Evolutionary conservation across 2,888 invertebrate species (phyloP).

Genomic region (Ceriagrion tenellum): DNA sequence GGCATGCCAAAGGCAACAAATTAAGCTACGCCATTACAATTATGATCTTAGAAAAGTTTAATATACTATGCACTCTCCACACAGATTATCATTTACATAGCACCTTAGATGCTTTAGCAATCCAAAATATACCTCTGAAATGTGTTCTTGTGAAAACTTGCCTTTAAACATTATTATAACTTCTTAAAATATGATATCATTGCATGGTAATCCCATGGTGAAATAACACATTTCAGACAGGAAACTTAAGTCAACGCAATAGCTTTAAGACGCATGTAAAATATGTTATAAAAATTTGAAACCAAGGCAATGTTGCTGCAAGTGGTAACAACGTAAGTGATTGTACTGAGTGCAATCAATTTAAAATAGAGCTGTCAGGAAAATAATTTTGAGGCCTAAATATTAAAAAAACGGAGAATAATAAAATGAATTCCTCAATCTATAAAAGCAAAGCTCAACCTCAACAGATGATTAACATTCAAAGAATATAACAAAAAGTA

Average conservation of each 20-base stretch:
- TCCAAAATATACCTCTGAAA: constrained; percentile 44
- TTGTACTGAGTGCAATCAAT: background rate
- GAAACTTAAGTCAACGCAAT: background rate
- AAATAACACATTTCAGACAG: background rate
- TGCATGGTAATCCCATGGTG: background rate
- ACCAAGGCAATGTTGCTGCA: background rate
- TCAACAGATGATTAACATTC: background rate
- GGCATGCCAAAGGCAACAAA: constrained; percentile 62
- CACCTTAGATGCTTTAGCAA: constrained; percentile 50
- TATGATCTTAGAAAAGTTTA: constrained; percentile 38
- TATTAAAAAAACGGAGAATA: background rate
- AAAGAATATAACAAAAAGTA: background rate
- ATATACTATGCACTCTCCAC: constrained; percentile 8
- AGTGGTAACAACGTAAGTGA: background rate
- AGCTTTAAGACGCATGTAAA: background rate
- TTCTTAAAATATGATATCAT: constrained; percentile 6
- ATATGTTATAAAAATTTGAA: background rate
- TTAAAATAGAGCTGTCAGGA: background rate
- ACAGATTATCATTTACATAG: constrained; percentile 26
- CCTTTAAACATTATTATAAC: background rate
- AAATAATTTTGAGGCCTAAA: background rate
- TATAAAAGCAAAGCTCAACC: background rate
- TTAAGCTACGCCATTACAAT: constrained; percentile 41
- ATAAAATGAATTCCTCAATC: background rate
- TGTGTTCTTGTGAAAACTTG: background rate